Percentiles rank a stretch among this genome's conserved stretches.
Conservation (phyloP, 2,888 invertebrate genomes). For the Heliconius aoede region DNA sequence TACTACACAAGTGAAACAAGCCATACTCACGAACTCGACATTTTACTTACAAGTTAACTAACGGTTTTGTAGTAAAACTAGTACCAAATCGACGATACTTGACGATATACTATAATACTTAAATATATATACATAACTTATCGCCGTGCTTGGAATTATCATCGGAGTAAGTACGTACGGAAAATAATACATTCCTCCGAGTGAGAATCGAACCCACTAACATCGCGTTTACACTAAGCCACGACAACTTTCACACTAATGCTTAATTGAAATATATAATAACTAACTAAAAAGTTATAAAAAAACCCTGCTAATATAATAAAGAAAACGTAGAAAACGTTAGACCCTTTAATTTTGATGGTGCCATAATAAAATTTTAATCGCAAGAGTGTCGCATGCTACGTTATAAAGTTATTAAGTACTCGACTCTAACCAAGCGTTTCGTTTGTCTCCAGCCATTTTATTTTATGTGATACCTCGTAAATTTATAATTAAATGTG, state of each 20-base stretch:
- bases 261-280: background rate
- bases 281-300: background rate
- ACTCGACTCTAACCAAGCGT: constrained; percentile 14
- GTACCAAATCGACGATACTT: background rate
- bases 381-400: constrained; percentile 20
- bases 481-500: constrained; percentile 14
- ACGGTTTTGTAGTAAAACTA: constrained; percentile 11
- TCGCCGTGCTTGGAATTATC: background rate
- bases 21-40: constrained; percentile 18
- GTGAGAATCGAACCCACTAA: rapidly evolving
- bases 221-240: background rate
- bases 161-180: background rate
- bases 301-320: background rate
- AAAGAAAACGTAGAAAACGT: constrained; percentile 9
- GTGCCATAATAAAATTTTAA: constrained; percentile 24
- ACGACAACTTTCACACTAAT: background rate
- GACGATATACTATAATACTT: background rate
- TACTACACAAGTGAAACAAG: background rate
- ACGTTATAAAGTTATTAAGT: constrained; percentile 30
- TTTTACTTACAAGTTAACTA: constrained; percentile 1
- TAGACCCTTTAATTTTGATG: constrained; percentile 21
- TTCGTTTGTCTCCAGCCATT: constrained; percentile 29
- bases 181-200: background rate
- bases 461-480: constrained; percentile 7
- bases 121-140: too few species aligned